A percentile compares a stretch with the other conserved stretches of the same genome.
Evolutionary conservation across 2,888 invertebrate species (phyloP).

Genomic region (Blera fallax): DNA sequence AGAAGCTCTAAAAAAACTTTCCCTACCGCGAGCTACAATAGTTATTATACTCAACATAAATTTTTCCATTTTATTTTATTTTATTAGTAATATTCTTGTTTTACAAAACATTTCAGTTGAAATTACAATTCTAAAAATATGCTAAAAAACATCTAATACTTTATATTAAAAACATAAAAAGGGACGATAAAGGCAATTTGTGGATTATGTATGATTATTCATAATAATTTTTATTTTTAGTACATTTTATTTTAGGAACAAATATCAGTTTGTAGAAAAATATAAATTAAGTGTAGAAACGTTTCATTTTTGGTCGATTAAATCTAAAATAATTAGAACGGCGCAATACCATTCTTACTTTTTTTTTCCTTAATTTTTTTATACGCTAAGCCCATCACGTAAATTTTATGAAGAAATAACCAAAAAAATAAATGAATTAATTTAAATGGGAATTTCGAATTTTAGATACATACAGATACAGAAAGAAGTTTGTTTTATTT

Average conservation of each 20-base stretch:
- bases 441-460: conserved; percentile 13
- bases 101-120: conserved; percentile 69
- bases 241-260: conserved; percentile 56
- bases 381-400: conserved; percentile 23
- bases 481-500: not conserved
- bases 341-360: not conserved
- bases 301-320: conserved; percentile 33
- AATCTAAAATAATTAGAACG: conserved; percentile 15
- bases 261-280: conserved; percentile 58
- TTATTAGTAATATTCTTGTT: conserved; percentile 60
- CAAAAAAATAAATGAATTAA: not conserved
- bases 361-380: not conserved
- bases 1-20: no score
- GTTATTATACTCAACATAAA: not conserved
- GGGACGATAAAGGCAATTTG: conserved; percentile 49
- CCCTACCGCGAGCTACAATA: not conserved
- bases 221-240: not conserved
- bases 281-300: conserved; percentile 42
- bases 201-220: conserved; percentile 33
- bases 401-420: not conserved
- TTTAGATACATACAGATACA: not conserved
- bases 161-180: conserved; percentile 20
- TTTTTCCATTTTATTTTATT: conserved; percentile 27
- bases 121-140: conserved; percentile 71
- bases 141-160: conserved; percentile 59